Conservation (phyloP, 1,140 invertebrate genomes). For the Protaetia brevitarsis region DNA sequence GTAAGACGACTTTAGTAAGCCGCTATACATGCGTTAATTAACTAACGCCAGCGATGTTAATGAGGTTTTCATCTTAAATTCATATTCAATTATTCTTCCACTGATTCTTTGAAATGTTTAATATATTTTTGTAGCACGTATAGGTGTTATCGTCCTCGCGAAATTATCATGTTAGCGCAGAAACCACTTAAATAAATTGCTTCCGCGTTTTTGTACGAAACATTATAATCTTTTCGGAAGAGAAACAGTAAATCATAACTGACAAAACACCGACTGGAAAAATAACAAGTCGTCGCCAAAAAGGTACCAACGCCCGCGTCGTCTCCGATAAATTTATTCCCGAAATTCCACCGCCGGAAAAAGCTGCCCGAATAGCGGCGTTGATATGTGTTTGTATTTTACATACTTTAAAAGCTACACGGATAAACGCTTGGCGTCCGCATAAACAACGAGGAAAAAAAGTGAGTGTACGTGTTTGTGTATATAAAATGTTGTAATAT, state of each 20-base stretch:
- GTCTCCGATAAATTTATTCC: not conserved
- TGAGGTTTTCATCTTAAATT: too few relatives aligned
- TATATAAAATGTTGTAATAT: not conserved
- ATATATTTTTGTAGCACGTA: too few relatives aligned
- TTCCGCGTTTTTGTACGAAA: constrained; percentile 1
- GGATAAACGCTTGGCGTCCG: not conserved
- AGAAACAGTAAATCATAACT: constrained; percentile 2
- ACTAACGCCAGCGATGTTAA: too few relatives aligned
- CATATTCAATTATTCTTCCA: too few relatives aligned
- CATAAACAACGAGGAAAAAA: not conserved
- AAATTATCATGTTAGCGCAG: not conserved
- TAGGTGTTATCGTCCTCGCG: too few relatives aligned
- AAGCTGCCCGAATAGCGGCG: not conserved
- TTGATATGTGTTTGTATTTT: constrained; percentile 3
- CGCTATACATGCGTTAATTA: too few relatives aligned
- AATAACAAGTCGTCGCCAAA: not conserved
- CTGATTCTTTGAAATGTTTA: too few relatives aligned
- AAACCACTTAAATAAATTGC: not conserved
- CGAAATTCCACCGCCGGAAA: not conserved
- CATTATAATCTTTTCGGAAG: not conserved
- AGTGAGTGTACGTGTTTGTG: not conserved
- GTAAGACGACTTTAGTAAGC: too few relatives aligned
- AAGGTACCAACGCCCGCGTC: not conserved
- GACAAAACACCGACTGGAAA: constrained; percentile 5
- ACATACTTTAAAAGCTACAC: not conserved